A percentile compares a stretch with the other conserved stretches of the same genome.
These are phyloP conservation scores for Drymodes brunneopygia DNA, from an alignment of 2,113 vertebrate genomes.

Conservation along the genomic window DNA sequence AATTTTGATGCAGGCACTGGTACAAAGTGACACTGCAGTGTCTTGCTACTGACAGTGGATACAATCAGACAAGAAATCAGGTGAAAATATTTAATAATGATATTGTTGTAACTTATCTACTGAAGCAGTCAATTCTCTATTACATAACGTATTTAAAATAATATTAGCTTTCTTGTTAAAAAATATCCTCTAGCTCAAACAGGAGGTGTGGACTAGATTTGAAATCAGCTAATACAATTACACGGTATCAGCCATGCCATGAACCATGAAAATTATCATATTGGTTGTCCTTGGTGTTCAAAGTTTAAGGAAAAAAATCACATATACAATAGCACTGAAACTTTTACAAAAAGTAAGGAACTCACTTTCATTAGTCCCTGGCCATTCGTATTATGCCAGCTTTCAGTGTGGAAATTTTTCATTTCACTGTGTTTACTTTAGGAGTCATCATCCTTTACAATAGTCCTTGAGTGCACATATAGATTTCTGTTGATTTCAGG, in stretches of 20 bases:
- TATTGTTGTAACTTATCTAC: not conserved
- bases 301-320: not conserved
- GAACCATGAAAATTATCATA: not conserved
- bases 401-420: not conserved
- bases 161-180: not conserved
- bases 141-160: not conserved
- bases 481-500: not conserved
- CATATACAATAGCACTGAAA: not conserved
- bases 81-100: not conserved
- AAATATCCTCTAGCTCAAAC: not conserved
- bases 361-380: not conserved
- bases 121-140: not conserved
- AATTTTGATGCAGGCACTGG: not conserved
- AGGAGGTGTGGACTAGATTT: not conserved
- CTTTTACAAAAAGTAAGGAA: not conserved
- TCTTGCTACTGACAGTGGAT: not conserved
- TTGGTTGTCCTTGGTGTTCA: not conserved
- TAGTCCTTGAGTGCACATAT: not conserved
- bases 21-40: not conserved
- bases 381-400: not conserved
- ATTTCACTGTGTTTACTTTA: not conserved
- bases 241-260: not conserved
- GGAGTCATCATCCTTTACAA: not conserved
- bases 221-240: not conserved
- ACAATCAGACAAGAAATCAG: not conserved